phyloP scores from a whole-genome alignment of 2,888 invertebrate genomes.

The Desoria tigrina region DNA sequence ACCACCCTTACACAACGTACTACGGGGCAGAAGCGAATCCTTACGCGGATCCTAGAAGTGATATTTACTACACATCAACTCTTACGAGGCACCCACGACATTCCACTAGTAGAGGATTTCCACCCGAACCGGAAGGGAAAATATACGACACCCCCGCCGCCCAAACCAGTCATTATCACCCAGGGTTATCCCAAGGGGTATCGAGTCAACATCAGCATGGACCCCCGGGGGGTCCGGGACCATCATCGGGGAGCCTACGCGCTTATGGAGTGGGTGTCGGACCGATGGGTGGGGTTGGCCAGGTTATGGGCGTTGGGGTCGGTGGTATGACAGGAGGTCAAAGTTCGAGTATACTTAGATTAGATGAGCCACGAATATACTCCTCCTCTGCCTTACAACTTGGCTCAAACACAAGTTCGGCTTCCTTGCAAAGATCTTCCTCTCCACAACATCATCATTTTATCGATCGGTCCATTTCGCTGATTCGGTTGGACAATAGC shows the following conservation, averaged over 20 bases:
- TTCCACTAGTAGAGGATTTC: constrained; percentile 36
- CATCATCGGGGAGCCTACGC: constrained; percentile 38
- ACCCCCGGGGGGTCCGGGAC: constrained; percentile 25
- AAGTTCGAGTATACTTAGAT: constrained; percentile 46
- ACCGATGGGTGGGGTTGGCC: constrained; percentile 30
- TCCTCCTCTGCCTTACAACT: constrained; percentile 52
- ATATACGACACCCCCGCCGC: constrained; percentile 46
- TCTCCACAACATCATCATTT: constrained; percentile 51
- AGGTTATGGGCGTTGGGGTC: constrained; percentile 5
- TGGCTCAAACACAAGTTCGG: constrained; percentile 41
- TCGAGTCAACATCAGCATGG: constrained; percentile 8
- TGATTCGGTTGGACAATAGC: constrained; percentile 52
- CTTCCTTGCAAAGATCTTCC: constrained; percentile 47
- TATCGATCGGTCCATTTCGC: constrained; percentile 52
- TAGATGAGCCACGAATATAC: constrained; percentile 53
- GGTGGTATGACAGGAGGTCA: constrained; percentile 32
- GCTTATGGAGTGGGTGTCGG: constrained; percentile 44
- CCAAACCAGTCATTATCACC: constrained; percentile 36
- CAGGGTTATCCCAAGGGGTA: constrained; percentile 23
- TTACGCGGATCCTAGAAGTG: constrained; percentile 51
- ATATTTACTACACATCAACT: constrained; percentile 53
- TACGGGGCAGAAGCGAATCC: constrained; percentile 46
- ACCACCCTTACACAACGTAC: constrained; percentile 47
- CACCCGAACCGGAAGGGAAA: constrained; percentile 36
- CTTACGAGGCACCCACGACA: constrained; percentile 50